Conservation (phyloP, 2,888 invertebrate species). For the Phytoseiulus persimilis region DNA sequence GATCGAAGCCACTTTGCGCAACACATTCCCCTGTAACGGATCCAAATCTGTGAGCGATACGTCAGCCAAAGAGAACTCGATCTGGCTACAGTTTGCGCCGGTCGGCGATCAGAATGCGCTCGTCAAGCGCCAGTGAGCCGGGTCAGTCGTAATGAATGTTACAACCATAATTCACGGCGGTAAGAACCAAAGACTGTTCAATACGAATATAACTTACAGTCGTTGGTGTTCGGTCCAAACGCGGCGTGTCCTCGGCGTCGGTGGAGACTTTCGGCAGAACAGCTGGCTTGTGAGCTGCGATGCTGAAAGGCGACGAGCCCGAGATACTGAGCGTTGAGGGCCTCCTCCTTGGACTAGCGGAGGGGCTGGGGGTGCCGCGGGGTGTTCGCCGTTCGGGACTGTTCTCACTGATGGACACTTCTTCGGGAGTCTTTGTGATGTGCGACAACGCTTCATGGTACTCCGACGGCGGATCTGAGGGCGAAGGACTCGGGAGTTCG, state of each 20-base stretch:
- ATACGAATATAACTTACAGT: conserved; percentile 8
- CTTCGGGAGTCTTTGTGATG: not conserved
- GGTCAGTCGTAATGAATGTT: not conserved
- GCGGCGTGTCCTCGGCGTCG: conserved; percentile 10
- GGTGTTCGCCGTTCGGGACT: not conserved
- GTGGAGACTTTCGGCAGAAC: conserved; percentile 35
- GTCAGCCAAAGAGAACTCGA: not conserved
- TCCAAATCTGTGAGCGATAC: not conserved
- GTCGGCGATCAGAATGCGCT: not conserved
- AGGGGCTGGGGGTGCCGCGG: conserved; percentile 6
- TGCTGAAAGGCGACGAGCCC: conserved; percentile 22
- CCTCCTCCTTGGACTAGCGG: not conserved
- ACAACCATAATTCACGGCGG: not conserved
- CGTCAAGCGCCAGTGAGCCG: not conserved
- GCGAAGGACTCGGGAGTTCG: conserved; percentile 15
- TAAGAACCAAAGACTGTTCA: not conserved
- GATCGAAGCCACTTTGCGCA: conserved; percentile 74
- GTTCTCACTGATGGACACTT: not conserved
- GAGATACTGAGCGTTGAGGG: conserved; percentile 33
- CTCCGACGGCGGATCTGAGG: conserved; percentile 10
- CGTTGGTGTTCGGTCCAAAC: conserved; percentile 7
- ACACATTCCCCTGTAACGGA: conserved; percentile 55
- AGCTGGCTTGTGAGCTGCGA: conserved; percentile 21
- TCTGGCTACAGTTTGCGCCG: not conserved
- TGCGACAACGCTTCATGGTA: conserved; percentile 29